Percentiles rank a stretch among this genome's conserved stretches.
phyloP scores from a whole-genome alignment of 2,797 vertebrate genomes.

The Gallinago stenura region DNA sequence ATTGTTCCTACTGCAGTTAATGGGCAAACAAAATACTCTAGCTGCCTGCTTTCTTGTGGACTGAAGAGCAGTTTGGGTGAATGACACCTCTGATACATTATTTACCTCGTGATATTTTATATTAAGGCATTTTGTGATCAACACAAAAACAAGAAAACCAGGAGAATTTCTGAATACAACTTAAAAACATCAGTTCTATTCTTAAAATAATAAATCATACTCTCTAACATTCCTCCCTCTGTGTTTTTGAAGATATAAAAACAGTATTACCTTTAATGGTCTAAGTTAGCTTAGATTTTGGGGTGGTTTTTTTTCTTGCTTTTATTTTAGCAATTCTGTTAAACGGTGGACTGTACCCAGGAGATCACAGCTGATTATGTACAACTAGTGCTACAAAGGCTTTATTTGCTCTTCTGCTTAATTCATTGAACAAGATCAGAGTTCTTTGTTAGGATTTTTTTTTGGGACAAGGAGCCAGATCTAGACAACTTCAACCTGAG shows the following conservation, averaged over 20 bases:
- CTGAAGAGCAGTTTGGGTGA: background rate
- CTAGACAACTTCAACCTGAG: background rate
- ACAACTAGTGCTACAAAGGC: background rate
- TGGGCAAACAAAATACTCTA: background rate
- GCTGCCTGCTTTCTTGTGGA: background rate
- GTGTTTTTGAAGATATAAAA: background rate
- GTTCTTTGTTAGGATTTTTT: background rate
- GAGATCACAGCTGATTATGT: background rate
- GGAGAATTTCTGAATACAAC: background rate
- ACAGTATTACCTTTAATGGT: background rate
- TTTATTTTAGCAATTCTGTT: background rate
- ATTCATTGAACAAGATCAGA: background rate
- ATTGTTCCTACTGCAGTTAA: background rate
- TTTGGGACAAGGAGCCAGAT: background rate
- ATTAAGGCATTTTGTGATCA: rapidly evolving
- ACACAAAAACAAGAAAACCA: background rate
- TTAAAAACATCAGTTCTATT: background rate
- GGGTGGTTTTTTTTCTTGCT: background rate
- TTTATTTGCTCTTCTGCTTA: background rate
- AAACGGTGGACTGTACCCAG: background rate
- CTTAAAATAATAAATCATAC: background rate
- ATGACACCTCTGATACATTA: background rate
- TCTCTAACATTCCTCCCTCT: background rate
- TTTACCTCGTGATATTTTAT: background rate
- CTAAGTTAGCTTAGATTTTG: background rate